Evolutionary conservation across 2,888 invertebrate species (phyloP), one percentile per base, ranked within the genome.

Genomic region (Dendrolimus pini): DNA sequence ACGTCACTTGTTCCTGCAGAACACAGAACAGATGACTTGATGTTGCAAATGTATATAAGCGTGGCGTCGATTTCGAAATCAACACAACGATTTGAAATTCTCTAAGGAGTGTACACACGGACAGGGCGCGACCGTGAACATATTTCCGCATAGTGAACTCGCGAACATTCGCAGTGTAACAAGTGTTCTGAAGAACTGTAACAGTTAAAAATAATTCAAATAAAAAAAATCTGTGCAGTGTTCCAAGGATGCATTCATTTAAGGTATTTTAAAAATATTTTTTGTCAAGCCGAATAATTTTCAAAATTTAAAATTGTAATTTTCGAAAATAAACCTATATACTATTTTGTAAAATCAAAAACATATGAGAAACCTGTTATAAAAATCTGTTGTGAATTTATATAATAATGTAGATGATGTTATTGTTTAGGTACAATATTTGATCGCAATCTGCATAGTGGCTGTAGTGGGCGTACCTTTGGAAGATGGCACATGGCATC

Each of bases 11-110:
- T 69, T 78, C 73, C 77, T 77, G 80, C 79, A 75, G 79, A 80
- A 6, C 30, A 30, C 30, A 30, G 30, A 59, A 78, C 74, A 78
- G 80, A 82, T 80, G 83, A 81, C 75, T 82, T 81, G 87, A 87
- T 89, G 86, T 84, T 85, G 85, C 87, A 82, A 83, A 83, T 85
- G 83, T 89, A 89, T 89, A 89, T 85, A 90, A 90, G 86, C 85
- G 82, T 78, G 75, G 84, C 81, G 81, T 65, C 67, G 85, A 86
- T 90, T 89, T 88, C 89, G 89, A 89, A 87, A 89, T 89, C 89
- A 88, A 80, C 90, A 90, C 73, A 89, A 81, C 84, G 81, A 85
- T 85, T 89, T 89, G 85, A 78, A 79, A 83, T 83, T 68, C 84
- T 84, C 85, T 80, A 80, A 86, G 80, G 83, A 85, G 84, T 83